Percentiles rank a stretch among this genome's conserved stretches.
These are phyloP conservation scores for Lingula anatina DNA, from an alignment of 2,888 invertebrate genomes.

Conservation along the genomic window DNA sequence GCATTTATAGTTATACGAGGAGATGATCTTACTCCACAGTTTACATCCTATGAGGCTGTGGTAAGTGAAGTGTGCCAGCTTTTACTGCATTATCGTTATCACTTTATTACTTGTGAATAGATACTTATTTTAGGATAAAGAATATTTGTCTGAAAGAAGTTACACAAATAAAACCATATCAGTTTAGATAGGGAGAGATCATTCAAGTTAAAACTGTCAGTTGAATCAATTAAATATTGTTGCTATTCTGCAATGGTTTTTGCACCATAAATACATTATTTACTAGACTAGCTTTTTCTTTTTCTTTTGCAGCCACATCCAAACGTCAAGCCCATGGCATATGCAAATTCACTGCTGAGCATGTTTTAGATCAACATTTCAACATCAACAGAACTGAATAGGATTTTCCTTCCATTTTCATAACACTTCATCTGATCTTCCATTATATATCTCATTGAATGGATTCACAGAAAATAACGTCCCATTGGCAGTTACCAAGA, in stretches of 20 bases:
- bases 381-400: neutral
- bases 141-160: no score
- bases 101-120: neutral
- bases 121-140: no score
- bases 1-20: slow-evolving; percentile 95
- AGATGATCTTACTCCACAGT: slow-evolving; percentile 78
- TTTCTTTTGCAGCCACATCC: slow-evolving; percentile 82
- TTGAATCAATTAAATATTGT: slow-evolving; percentile 7
- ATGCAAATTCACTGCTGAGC: slow-evolving; percentile 63
- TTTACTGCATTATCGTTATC: neutral
- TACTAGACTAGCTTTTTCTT: slow-evolving; percentile 2
- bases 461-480: no score
- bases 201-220: no score
- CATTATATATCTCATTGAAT: no score
- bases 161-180: no score
- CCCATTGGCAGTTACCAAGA: no score
- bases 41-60: slow-evolving; percentile 89
- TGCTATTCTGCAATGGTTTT: neutral
- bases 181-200: no score
- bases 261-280: neutral
- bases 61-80: slow-evolving; percentile 60
- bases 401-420: neutral
- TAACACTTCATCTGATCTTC: no score
- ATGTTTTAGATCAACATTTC: slow-evolving; percentile 19
- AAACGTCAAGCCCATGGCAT: slow-evolving; percentile 94